Conservation (phyloP, 1,140 invertebrate genomes). For the Megalopta genalis region DNA sequence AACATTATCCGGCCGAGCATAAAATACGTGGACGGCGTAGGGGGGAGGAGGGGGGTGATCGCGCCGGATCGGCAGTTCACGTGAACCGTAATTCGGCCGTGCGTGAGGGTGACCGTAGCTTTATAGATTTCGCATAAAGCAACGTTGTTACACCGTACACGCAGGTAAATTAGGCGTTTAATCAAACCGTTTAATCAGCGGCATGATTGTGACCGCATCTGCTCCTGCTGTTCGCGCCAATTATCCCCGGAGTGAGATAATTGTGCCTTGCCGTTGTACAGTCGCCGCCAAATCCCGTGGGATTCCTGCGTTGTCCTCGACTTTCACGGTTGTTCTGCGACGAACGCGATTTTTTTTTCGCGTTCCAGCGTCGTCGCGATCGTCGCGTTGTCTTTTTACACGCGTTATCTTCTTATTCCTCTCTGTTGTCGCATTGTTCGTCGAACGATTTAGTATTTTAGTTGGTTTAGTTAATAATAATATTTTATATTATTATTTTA, state of each 20-base stretch:
- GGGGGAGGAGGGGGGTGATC: not conserved
- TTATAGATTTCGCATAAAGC: slow-evolving; percentile 66
- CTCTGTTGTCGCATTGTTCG: too few relatives aligned
- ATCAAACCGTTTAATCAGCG: slow-evolving; percentile 77
- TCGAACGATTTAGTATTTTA: too few relatives aligned
- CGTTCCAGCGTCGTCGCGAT: too few relatives aligned
- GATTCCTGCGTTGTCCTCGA: not conserved
- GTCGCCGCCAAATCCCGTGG: not conserved
- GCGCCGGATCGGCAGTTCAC: not conserved
- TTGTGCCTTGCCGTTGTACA: not conserved
- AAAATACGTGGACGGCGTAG: slow-evolving; percentile 17
- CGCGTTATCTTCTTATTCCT: too few relatives aligned
- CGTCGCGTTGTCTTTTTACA: too few relatives aligned
- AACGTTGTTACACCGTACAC: slow-evolving; percentile 62
- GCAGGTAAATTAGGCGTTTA: slow-evolving; percentile 74
- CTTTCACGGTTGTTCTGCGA: too few relatives aligned
- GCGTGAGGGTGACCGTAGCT: slow-evolving; percentile 7
- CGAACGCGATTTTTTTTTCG: too few relatives aligned
- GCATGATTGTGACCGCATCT: slow-evolving; percentile 76
- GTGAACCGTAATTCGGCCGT: slow-evolving; percentile 21
- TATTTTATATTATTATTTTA: too few relatives aligned
- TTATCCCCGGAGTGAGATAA: slow-evolving; percentile 60
- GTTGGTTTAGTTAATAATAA: too few relatives aligned
- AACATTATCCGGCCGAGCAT: slow-evolving; percentile 33
- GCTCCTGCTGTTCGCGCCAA: slow-evolving; percentile 68